Conservation (phyloP, 2,888 invertebrate genomes). For the Mesochorus sp. region DNA sequence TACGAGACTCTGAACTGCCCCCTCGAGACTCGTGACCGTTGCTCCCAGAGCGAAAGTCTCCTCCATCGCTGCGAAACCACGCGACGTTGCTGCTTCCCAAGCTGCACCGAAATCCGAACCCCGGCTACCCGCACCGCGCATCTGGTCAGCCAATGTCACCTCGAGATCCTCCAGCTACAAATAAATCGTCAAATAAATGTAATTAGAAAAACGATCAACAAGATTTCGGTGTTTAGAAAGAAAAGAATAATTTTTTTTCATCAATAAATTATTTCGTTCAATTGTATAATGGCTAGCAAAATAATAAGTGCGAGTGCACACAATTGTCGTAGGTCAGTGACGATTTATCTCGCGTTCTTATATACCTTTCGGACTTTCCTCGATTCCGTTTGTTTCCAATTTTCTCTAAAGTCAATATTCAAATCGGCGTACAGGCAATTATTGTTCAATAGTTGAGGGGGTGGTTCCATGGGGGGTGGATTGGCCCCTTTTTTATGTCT, state of each 20-base stretch:
- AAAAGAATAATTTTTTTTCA: too few relatives aligned
- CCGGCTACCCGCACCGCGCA: constrained; percentile 86
- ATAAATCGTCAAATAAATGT: too few relatives aligned
- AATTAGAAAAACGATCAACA: too few relatives aligned
- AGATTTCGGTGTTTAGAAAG: too few relatives aligned
- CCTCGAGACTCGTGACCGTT: constrained; percentile 89
- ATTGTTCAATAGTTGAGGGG: constrained; percentile 72
- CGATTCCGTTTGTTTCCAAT: constrained; percentile 65
- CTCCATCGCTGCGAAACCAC: constrained; percentile 87
- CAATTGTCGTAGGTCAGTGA: too few relatives aligned
- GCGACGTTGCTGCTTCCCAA: constrained; percentile 87
- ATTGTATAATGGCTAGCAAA: too few relatives aligned
- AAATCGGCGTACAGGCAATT: constrained; percentile 74
- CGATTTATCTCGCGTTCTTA: too few relatives aligned
- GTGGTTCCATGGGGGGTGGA: constrained; percentile 75
- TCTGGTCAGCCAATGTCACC: constrained; percentile 92
- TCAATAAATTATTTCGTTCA: too few relatives aligned
- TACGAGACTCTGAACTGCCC: constrained; percentile 92
- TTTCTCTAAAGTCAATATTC: constrained; percentile 73
- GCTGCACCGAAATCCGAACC: constrained; percentile 83
- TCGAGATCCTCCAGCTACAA: constrained; percentile 94
- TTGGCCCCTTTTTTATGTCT: constrained; percentile 75
- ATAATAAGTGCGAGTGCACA: too few relatives aligned
- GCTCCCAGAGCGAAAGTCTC: constrained; percentile 95
- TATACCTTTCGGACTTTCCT: constrained; percentile 70